These are phyloP conservation scores for Callyntrura guangdongensis DNA, from an alignment of 2,888 invertebrate species.

Conservation along the genomic window DNA sequence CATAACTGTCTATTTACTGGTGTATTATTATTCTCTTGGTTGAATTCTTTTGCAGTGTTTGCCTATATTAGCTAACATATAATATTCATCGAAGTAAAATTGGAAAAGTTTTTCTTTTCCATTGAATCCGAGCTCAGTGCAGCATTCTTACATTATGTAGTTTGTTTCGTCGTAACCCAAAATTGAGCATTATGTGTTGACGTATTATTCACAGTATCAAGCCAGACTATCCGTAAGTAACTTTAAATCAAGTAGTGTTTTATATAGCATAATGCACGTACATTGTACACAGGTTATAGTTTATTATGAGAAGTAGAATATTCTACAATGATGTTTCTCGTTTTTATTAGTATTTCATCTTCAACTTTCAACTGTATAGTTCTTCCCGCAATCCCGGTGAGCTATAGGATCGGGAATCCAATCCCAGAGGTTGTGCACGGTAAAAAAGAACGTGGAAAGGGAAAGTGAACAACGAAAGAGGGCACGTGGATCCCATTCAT, in stretches of 20 bases:
- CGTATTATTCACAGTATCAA: too few species aligned
- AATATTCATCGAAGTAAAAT: slow-evolving; percentile 71
- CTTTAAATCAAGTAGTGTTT: too few species aligned
- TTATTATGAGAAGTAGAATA: too few species aligned
- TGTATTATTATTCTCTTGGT: slow-evolving; percentile 14
- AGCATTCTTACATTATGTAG: background rate
- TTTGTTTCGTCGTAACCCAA: background rate
- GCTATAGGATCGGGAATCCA: background rate
- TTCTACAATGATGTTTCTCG: slow-evolving; percentile 36
- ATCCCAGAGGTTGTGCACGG: too few species aligned
- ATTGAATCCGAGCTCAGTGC: background rate
- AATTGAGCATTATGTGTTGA: too few species aligned
- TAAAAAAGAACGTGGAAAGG: background rate
- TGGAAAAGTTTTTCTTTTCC: slow-evolving; percentile 60
- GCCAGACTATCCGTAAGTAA: too few species aligned
- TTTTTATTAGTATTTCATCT: slow-evolving; percentile 64
- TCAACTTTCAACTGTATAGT: slow-evolving; percentile 42
- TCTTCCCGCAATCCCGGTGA: slow-evolving; percentile 35
- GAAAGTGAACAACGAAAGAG: background rate
- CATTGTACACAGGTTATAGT: background rate
- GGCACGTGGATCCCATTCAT: background rate
- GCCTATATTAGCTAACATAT: slow-evolving; percentile 19
- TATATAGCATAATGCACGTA: too few species aligned
- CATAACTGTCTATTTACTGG: background rate
- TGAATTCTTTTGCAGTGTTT: background rate